phyloP scores from a whole-genome alignment of 1,140 invertebrate genomes.

The Eueides isabella region DNA sequence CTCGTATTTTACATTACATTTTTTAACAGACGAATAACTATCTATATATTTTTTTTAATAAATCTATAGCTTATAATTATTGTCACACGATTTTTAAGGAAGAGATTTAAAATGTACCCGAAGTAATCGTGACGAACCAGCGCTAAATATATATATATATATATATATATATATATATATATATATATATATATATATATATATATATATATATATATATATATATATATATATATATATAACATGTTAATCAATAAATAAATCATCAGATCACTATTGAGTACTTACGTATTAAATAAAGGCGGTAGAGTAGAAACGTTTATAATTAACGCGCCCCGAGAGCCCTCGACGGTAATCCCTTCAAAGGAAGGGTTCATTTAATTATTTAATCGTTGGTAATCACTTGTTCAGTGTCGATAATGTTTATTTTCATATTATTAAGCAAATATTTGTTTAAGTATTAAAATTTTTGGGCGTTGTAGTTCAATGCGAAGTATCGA shows the following conservation, averaged over 20 bases:
- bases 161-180: too few relatives aligned
- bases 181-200: too few relatives aligned
- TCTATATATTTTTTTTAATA: too few relatives aligned
- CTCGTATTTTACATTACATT: too few relatives aligned
- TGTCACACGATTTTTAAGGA: too few relatives aligned
- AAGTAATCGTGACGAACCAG: too few relatives aligned
- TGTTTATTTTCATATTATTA: neutral
- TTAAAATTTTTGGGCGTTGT: neutral
- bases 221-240: neutral
- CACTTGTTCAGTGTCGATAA: constrained; percentile 25
- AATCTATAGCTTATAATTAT: too few relatives aligned
- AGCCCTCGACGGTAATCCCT: constrained; percentile 29
- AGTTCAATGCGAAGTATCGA: too few relatives aligned
- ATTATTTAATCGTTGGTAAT: constrained; percentile 36
- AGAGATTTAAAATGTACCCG: too few relatives aligned
- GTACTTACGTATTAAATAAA: constrained; percentile 24
- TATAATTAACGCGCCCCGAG: constrained; percentile 34
- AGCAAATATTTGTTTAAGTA: neutral
- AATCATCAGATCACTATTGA: neutral
- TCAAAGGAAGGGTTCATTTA: constrained; percentile 31
- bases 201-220: too few relatives aligned
- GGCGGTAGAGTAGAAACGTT: constrained; percentile 18
- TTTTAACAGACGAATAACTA: too few relatives aligned
- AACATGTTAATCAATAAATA: neutral
- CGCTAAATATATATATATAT: too few relatives aligned